Percentiles rank a stretch among this genome's conserved stretches.
These are phyloP conservation scores for Dysdera silvatica DNA, from an alignment of 1,140 invertebrate genomes.

Conservation along the genomic window DNA sequence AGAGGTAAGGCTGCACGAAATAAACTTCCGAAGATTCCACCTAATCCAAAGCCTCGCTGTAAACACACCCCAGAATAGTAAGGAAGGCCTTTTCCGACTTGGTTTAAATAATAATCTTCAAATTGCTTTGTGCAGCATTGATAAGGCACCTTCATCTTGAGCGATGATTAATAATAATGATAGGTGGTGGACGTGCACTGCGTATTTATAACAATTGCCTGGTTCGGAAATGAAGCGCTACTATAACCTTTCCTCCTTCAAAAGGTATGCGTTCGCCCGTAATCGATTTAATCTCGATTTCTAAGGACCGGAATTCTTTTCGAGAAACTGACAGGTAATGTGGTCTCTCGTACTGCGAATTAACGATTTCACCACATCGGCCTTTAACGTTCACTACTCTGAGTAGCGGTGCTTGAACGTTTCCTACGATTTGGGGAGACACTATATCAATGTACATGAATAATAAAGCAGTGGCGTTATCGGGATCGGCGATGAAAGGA, in stretches of 20 bases:
- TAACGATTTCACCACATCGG: not conserved
- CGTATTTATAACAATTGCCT: slow-evolving; percentile 6
- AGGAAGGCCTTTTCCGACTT: not conserved
- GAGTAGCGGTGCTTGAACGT: slow-evolving; percentile 2
- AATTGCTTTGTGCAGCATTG: not conserved
- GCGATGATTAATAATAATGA: not conserved
- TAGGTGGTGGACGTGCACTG: not conserved
- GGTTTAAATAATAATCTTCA: slow-evolving; percentile 3
- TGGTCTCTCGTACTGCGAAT: not conserved
- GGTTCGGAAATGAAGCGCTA: not conserved
- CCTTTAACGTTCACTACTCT: not conserved
- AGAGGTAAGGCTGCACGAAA: slow-evolving; percentile 5
- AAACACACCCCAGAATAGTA: not conserved
- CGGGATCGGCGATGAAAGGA: not conserved
- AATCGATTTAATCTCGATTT: not conserved
- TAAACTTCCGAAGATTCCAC: not conserved
- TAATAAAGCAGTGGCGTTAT: not conserved
- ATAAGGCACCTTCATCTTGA: not conserved
- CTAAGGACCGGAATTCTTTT: not conserved
- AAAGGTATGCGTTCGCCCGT: not conserved
- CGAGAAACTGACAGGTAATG: not conserved
- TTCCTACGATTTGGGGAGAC: not conserved
- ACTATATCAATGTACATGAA: not conserved
- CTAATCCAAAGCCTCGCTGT: not conserved
- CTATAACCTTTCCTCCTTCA: slow-evolving; percentile 8